Evolutionary conservation across 2,888 invertebrate genomes (phyloP).

Genomic region (Anarsia innoxiella): DNA sequence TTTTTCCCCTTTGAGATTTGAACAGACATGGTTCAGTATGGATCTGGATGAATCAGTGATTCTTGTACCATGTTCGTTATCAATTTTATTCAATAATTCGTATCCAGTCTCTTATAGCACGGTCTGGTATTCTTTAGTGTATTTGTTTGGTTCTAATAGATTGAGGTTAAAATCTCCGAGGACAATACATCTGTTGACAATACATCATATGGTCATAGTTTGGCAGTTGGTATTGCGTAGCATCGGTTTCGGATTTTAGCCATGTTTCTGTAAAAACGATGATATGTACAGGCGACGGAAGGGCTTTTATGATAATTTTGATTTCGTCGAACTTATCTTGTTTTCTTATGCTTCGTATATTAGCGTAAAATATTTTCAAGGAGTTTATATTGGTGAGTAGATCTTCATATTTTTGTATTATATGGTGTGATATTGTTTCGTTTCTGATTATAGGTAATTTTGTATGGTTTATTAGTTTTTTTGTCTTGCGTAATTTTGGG

Average conservation of each 20-base stretch:
- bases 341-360: slow-evolving; percentile 2
- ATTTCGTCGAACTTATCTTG: slow-evolving; percentile 4
- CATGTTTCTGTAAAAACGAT: neutral
- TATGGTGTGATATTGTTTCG: slow-evolving; percentile 1
- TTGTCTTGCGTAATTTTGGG: slow-evolving; percentile 6
- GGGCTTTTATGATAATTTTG: neutral
- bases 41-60: slow-evolving; percentile 13
- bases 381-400: neutral
- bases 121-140: slow-evolving; percentile 3
- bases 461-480: slow-evolving; percentile 8
- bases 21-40: slow-evolving; percentile 17
- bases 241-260: slow-evolving; percentile 12
- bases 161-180: slow-evolving; percentile 22
- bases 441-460: neutral
- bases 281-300: neutral
- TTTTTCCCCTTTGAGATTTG: slow-evolving; percentile 14
- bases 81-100: slow-evolving; percentile 16
- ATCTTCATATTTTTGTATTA: neutral
- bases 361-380: slow-evolving; percentile 1
- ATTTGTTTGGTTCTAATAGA: slow-evolving; percentile 13
- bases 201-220: slow-evolving; percentile 18
- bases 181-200: slow-evolving; percentile 16
- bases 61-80: slow-evolving; percentile 16
- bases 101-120: slow-evolving; percentile 13
- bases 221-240: slow-evolving; percentile 9